Evolutionary conservation across 1,140 invertebrate species (phyloP).

Genomic region (Eulimnadia texana): DNA sequence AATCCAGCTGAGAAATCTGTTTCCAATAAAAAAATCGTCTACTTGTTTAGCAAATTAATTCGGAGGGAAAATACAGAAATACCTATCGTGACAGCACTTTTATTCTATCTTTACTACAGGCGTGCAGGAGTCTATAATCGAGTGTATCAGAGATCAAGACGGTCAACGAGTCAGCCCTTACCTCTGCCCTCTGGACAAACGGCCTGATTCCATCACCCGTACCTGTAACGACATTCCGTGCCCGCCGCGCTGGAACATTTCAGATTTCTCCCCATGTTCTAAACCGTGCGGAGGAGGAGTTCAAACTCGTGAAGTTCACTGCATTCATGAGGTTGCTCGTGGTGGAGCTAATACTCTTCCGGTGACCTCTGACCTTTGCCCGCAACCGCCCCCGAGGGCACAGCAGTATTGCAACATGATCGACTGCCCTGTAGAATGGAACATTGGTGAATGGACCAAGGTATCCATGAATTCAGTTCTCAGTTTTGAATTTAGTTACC

Average conservation of each 20-base stretch:
- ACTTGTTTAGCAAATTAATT: too few species aligned
- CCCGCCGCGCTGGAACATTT: conserved; percentile 72
- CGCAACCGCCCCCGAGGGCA: conserved; percentile 65
- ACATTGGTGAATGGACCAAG: conserved; percentile 64
- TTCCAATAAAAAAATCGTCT: too few species aligned
- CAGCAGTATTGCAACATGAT: conserved; percentile 80
- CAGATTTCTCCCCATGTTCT: conserved; percentile 53
- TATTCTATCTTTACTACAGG: conserved; percentile 31
- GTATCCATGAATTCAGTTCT: conserved; percentile 26
- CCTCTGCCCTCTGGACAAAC: conserved; percentile 61
- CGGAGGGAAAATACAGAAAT: too few species aligned
- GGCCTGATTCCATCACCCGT: conserved; percentile 73
- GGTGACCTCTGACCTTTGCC: conserved; percentile 77
- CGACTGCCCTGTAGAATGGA: conserved; percentile 80
- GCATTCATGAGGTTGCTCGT: conserved; percentile 81
- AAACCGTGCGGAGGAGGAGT: conserved; percentile 85
- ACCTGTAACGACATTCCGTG: conserved; percentile 89
- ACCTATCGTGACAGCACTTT: too few species aligned
- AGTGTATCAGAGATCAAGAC: conserved; percentile 73
- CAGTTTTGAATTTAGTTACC: neutral
- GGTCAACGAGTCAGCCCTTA: conserved; percentile 66
- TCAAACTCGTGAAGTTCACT: conserved; percentile 65
- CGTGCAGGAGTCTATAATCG: conserved; percentile 73
- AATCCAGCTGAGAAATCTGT: too few species aligned
- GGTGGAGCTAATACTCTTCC: conserved; percentile 70